phyloP scores from a whole-genome alignment of 2,797 vertebrate genomes.

The Prunella strophiata region DNA sequence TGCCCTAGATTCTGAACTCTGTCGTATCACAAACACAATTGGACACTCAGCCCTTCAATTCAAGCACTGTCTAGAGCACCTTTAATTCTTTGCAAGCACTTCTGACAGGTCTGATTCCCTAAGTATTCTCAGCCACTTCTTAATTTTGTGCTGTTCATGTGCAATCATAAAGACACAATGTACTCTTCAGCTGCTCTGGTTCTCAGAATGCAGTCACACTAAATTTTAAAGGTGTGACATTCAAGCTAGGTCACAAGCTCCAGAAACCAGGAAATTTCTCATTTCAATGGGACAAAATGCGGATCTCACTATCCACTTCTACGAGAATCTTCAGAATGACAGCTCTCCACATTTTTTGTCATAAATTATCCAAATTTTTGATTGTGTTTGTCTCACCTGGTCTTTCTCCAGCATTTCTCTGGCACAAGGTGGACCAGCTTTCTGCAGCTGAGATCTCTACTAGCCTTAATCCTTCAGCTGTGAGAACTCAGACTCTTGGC shows the following conservation, averaged over 20 bases:
- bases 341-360: neutral
- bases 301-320: neutral
- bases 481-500: neutral
- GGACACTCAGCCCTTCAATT: neutral
- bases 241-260: neutral
- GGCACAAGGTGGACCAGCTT: neutral
- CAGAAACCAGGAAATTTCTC: neutral
- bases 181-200: neutral
- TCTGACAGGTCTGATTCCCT: neutral
- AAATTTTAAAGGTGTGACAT: neutral
- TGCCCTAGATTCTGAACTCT: neutral
- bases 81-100: neutral
- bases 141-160: neutral
- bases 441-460: neutral
- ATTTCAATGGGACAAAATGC: neutral
- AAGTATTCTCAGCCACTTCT: neutral
- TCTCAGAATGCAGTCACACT: neutral
- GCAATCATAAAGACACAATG: neutral
- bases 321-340: neutral
- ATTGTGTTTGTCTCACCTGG: neutral
- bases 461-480: neutral
- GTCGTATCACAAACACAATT: rapidly evolving
- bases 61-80: neutral
- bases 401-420: neutral
- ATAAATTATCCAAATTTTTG: neutral